Percentiles rank a stretch among this genome's conserved stretches.
Conservation (phyloP, 2,113 vertebrate species). For the Macroglossus sobrinus region DNA sequence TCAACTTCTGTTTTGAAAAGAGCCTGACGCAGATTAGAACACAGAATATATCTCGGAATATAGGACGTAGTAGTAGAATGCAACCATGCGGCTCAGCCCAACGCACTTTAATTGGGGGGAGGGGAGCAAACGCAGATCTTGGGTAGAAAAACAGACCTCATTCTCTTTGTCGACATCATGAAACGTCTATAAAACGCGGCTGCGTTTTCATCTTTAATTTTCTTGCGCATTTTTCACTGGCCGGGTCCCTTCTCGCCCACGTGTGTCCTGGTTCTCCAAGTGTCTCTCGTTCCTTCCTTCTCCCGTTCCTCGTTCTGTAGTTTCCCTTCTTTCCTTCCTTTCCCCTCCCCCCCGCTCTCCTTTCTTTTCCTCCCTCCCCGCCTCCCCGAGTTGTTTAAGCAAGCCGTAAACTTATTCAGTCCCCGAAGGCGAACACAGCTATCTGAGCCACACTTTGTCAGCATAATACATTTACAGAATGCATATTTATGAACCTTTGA, state of each 20-base stretch:
- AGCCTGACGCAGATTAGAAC: constrained; percentile 37
- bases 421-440: constrained; percentile 85
- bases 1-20: constrained; percentile 6
- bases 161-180: neutral
- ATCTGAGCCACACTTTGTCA: constrained; percentile 88
- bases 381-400: constrained; percentile 81
- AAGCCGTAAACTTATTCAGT: constrained; percentile 85
- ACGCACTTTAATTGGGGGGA: neutral
- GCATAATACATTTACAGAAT: constrained; percentile 90
- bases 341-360: neutral
- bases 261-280: accelerated
- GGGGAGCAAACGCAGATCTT: neutral
- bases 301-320: neutral
- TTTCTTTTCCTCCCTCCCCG: constrained; percentile 37
- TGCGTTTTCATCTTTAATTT: constrained; percentile 14
- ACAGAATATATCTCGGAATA: no score
- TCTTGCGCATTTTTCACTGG: constrained; percentile 17
- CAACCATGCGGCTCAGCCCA: neutral
- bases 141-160: neutral
- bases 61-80: no score
- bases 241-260: neutral
- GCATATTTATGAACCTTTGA: constrained; percentile 92
- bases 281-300: neutral
- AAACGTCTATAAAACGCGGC: neutral
- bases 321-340: constrained; percentile 4